Base-by-base conservation (phyloP, 2,888 invertebrate genomes). In the Eurois occulta region DNA sequence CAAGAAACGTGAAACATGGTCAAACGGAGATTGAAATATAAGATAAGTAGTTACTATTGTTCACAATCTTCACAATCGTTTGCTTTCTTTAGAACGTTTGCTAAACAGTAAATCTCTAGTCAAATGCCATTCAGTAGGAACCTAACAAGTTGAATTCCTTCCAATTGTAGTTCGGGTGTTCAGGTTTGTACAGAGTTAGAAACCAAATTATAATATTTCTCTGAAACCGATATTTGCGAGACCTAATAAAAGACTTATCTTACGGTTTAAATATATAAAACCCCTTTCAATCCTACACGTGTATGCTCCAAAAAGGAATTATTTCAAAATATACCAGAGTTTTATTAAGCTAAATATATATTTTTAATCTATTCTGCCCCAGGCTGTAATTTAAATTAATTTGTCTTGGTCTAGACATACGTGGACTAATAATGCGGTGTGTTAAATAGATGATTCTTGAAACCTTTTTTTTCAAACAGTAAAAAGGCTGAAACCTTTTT, bases 381-480 rank as follows among this genome's bases (percentile, higher is more conserved):
- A 83, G 73, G 80, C 77, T 81, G 72, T 87, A 84, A 86, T 87
- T 86, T 84, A 64, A 86, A 87, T 86, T 55, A 86, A 84, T 87
- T 88, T 86, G 74, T 79, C 76, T 52, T 68, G 64, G 68, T 74
- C 86, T 55, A 72, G 67, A 87, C 85, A 81, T 83, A 85, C 75
- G 78, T 75, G 82, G 84, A 72, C 80, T 86, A 86, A 89, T 87
- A 87, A 86, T 86, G 88, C 73, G 83, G 76, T 77, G 77, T 79
- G 78, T 86, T 86, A 79, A 87, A 87, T 71, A 85, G 80, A 86
- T 85, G 84, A 78, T 81, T 67, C 64, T 84, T 73, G 64, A 52
- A 69, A 75, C 77, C 83, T 55, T 85, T 82, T 71, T 46, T 85
- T 82, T 71, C 41, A 35, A 83, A 76, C 71, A 84, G 35, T 18